Conservation (phyloP, 2,113 vertebrate species). For the Rissa tridactyla region DNA sequence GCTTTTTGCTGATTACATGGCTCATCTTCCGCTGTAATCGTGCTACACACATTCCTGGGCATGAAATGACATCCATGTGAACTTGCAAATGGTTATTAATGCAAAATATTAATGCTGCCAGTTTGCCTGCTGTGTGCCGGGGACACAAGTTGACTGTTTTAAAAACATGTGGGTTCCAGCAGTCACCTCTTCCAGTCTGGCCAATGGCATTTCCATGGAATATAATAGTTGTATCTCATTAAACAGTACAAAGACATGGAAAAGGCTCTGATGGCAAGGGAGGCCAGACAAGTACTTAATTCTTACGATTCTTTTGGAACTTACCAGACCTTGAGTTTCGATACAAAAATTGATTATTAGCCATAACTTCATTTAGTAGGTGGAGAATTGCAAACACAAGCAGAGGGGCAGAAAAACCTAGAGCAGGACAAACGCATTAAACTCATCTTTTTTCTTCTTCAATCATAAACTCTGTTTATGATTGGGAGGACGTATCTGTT, state of each 20-base stretch:
- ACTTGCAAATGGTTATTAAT: background rate
- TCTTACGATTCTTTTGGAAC: background rate
- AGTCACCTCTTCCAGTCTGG: background rate
- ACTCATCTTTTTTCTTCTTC: background rate
- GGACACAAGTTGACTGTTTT: background rate
- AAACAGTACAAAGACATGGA: background rate
- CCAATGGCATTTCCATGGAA: background rate
- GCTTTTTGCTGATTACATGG: background rate
- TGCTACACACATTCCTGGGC: background rate
- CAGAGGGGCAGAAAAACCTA: background rate
- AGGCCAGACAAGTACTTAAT: background rate
- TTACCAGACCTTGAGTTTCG: background rate
- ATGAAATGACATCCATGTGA: background rate
- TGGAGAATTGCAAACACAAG: background rate
- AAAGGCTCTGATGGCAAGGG: background rate
- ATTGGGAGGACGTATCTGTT: fast-evolving
- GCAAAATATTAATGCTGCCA: background rate
- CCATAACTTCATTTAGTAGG: background rate
- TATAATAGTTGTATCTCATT: background rate
- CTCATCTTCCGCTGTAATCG: background rate
- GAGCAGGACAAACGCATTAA: background rate
- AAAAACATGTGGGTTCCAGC: background rate
- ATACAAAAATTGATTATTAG: background rate
- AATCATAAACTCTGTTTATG: background rate
- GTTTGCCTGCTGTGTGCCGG: background rate